These are phyloP conservation scores for Carapus acus DNA, from an alignment of 2,797 vertebrate genomes.

Conservation along the genomic window DNA sequence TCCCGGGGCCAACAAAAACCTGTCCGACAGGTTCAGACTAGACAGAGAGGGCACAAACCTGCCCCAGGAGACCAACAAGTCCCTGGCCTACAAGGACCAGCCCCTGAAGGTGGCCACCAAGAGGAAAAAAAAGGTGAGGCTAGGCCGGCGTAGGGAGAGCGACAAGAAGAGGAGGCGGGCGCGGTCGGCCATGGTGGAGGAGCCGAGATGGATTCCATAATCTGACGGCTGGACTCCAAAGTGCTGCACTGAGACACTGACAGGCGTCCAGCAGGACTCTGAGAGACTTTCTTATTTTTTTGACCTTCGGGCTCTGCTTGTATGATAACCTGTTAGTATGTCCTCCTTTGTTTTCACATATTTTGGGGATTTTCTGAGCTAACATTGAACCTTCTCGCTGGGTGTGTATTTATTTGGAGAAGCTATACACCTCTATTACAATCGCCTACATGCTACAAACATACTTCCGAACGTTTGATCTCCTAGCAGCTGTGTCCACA, in stretches of 20 bases:
- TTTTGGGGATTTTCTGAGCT: constrained; percentile 30
- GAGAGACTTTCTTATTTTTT: too few species aligned
- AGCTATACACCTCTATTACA: constrained; percentile 34
- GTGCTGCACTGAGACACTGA: constrained; percentile 54
- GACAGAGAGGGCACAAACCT: constrained; percentile 76
- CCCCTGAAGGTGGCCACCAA: constrained; percentile 79
- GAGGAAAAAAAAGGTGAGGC: constrained; percentile 86
- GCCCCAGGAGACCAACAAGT: constrained; percentile 94
- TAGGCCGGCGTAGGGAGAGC: constrained; percentile 83
- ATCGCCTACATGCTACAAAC: constrained; percentile 14
- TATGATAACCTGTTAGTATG: constrained; percentile 47
- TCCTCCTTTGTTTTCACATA: constrained; percentile 36
- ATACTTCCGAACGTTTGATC: constrained; percentile 36
- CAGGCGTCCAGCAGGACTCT: constrained; percentile 31
- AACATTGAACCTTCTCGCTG: constrained; percentile 33
- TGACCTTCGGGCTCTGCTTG: constrained; percentile 42
- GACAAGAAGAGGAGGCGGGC: constrained; percentile 83
- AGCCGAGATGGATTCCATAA: constrained; percentile 35
- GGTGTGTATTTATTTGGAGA: constrained; percentile 61
- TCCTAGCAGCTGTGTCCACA: constrained; percentile 28
- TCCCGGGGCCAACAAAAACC: constrained; percentile 82
- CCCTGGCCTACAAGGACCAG: constrained; percentile 83
- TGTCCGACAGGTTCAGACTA: constrained; percentile 71
- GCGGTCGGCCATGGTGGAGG: constrained; percentile 58
- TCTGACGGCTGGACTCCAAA: constrained; percentile 21